Evolutionary conservation across 1,140 invertebrate genomes (phyloP).

Genomic region (Neodiprion virginianus): DNA sequence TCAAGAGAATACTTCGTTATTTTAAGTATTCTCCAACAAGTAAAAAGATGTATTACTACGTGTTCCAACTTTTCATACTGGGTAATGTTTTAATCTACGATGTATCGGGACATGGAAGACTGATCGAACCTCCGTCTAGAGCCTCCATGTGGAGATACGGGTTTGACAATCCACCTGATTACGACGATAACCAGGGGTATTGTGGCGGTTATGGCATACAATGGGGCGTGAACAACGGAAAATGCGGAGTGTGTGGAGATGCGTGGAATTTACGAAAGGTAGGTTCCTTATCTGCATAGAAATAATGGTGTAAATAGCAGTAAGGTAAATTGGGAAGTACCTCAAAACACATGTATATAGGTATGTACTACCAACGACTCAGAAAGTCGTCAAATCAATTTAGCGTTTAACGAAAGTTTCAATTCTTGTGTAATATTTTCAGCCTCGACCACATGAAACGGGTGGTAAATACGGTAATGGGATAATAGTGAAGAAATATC

Average conservation of each 20-base stretch:
- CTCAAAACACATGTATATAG: too few relatives aligned
- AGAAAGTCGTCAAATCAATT: too few relatives aligned
- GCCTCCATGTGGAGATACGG: slow-evolving; percentile 81
- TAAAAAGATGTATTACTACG: slow-evolving; percentile 19
- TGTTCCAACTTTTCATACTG: slow-evolving; percentile 11
- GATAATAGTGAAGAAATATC: slow-evolving; percentile 79
- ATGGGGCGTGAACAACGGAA: slow-evolving; percentile 75
- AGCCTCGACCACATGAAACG: slow-evolving; percentile 81
- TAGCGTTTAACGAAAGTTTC: not conserved
- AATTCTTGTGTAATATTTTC: slow-evolving; percentile 35
- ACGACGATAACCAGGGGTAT: slow-evolving; percentile 90
- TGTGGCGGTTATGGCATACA: slow-evolving; percentile 86
- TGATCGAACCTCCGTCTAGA: slow-evolving; percentile 86
- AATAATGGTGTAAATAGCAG: too few relatives aligned
- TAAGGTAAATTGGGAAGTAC: too few relatives aligned
- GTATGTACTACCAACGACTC: too few relatives aligned
- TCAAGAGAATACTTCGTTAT: not conserved
- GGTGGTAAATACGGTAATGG: slow-evolving; percentile 84
- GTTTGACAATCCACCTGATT: slow-evolving; percentile 71
- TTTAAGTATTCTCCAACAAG: slow-evolving; percentile 24
- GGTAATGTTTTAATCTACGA: slow-evolving; percentile 33
- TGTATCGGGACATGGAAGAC: slow-evolving; percentile 71
- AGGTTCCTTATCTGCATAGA: slow-evolving; percentile 19
- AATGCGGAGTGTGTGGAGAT: slow-evolving; percentile 90
- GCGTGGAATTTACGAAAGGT: slow-evolving; percentile 73